Conservation (phyloP, 2,113 vertebrate species). For the Bufo gargarizans region DNA sequence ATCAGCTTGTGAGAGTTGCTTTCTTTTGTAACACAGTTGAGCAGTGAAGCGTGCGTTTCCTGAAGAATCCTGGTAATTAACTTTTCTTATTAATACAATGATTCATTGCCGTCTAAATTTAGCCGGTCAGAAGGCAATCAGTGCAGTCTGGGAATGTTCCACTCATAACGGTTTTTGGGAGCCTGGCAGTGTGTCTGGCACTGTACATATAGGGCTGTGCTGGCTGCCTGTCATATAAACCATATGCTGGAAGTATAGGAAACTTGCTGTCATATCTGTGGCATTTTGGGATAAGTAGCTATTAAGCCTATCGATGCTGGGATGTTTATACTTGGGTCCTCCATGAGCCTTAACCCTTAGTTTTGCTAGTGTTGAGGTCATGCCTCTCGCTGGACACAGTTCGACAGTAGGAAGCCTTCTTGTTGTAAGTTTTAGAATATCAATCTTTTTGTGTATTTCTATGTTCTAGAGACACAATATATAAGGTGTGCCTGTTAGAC, state of each 20-base stretch:
- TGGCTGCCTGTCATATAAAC: conserved; percentile 60
- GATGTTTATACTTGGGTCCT: background rate
- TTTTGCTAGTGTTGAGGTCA: background rate
- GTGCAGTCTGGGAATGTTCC: conserved; percentile 78
- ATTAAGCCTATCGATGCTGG: background rate
- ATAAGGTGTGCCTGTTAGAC: too few species aligned
- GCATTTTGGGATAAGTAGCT: conserved; percentile 20
- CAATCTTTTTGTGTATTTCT: background rate
- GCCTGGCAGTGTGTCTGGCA: conserved; percentile 64
- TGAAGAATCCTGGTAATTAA: background rate
- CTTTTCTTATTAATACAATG: conserved; percentile 19
- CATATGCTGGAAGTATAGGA: conserved; percentile 24
- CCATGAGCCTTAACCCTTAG: background rate
- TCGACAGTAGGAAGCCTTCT: background rate
- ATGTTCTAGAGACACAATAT: too few species aligned
- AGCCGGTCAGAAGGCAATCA: conserved; percentile 69
- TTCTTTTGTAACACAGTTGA: background rate
- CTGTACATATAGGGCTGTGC: conserved; percentile 75
- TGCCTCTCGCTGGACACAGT: background rate
- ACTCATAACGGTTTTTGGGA: conserved; percentile 73
- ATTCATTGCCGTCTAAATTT: conserved; percentile 70
- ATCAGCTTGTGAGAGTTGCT: background rate
- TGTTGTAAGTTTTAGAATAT: background rate
- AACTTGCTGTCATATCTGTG: conserved; percentile 28
- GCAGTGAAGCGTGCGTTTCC: background rate